phyloP scores from a whole-genome alignment of 2,113 vertebrate species.

The Larimichthys polyactis region DNA sequence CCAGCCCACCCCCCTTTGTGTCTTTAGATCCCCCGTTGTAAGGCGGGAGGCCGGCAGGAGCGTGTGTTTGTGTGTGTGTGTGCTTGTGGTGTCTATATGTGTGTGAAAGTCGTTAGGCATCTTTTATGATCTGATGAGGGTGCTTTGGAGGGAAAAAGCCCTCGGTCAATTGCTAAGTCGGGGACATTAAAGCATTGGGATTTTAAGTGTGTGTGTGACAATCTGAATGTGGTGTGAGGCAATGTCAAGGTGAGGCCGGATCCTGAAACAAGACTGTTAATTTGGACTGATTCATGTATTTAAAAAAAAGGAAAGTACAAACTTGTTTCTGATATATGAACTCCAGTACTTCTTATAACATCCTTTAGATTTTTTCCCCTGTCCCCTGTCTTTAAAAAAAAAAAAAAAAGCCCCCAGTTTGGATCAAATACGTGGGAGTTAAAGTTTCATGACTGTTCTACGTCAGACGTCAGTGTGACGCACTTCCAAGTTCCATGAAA shows the following conservation, averaged over 20 bases:
- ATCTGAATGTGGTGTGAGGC: slow-evolving; percentile 10
- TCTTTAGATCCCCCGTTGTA: slow-evolving; percentile 68
- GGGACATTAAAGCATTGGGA: slow-evolving; percentile 22
- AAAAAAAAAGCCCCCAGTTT: slow-evolving; percentile 17
- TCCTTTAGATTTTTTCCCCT: neutral
- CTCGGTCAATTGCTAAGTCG: slow-evolving; percentile 33
- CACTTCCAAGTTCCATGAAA: neutral
- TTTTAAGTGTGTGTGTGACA: slow-evolving; percentile 33
- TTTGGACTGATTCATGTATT: neutral
- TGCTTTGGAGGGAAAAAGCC: slow-evolving; percentile 1
- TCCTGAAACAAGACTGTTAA: neutral
- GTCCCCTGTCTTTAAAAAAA: slow-evolving; percentile 1
- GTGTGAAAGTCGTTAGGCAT: slow-evolving; percentile 61
- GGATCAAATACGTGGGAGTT: neutral
- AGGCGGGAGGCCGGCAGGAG: slow-evolving; percentile 42
- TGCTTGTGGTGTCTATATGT: slow-evolving; percentile 46
- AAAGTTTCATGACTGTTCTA: neutral
- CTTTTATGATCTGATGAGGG: slow-evolving; percentile 63
- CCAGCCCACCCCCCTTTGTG: slow-evolving; percentile 67
- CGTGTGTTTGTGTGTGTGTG: slow-evolving; percentile 18
- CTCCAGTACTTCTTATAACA: neutral
- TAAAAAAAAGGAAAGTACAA: neutral
- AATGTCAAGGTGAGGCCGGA: neutral
- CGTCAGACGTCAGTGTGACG: neutral
- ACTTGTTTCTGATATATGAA: neutral